Percentiles rank a stretch among this genome's conserved stretches.
These are phyloP conservation scores for Polydrusus pterygomalis DNA, from an alignment of 2,888 invertebrate genomes.

Conservation along the genomic window DNA sequence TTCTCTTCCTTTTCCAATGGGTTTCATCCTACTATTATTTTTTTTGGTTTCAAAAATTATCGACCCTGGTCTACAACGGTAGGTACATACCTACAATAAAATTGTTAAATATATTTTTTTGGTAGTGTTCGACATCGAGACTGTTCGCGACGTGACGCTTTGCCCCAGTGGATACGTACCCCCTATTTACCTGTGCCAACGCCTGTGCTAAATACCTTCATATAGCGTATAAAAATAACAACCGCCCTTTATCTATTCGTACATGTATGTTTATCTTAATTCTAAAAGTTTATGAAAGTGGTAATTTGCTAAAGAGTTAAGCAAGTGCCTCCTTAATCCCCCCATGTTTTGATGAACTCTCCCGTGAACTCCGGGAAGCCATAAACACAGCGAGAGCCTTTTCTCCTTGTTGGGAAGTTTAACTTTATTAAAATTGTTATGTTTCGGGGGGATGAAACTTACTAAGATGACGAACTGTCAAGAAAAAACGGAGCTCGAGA, in stretches of 20 bases:
- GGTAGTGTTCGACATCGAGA: too few relatives aligned
- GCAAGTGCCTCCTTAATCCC: slow-evolving; percentile 29
- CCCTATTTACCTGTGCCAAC: too few relatives aligned
- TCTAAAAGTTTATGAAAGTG: slow-evolving; percentile 10
- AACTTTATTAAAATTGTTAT: slow-evolving; percentile 30
- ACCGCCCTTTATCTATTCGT: background rate
- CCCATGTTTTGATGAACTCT: slow-evolving; percentile 28
- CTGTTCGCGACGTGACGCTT: too few relatives aligned
- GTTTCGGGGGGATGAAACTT: slow-evolving; percentile 17
- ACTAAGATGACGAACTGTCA: slow-evolving; percentile 16
- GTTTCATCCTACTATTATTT: too few relatives aligned
- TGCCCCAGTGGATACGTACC: too few relatives aligned
- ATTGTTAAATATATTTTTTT: too few relatives aligned
- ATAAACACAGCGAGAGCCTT: slow-evolving; percentile 26
- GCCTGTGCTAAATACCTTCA: too few relatives aligned
- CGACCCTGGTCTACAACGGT: too few relatives aligned
- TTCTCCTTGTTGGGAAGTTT: slow-evolving; percentile 14
- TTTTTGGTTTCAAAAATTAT: too few relatives aligned
- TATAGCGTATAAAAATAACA: background rate
- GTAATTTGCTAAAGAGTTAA: slow-evolving; percentile 29
- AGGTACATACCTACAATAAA: too few relatives aligned
- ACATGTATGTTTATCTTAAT: slow-evolving; percentile 17
- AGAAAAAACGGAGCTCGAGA: background rate
- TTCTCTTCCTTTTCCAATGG: too few relatives aligned
- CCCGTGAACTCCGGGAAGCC: slow-evolving; percentile 11